Base-by-base conservation (phyloP, 2,797 vertebrate genomes). In the Macropodus opercularis region DNA sequence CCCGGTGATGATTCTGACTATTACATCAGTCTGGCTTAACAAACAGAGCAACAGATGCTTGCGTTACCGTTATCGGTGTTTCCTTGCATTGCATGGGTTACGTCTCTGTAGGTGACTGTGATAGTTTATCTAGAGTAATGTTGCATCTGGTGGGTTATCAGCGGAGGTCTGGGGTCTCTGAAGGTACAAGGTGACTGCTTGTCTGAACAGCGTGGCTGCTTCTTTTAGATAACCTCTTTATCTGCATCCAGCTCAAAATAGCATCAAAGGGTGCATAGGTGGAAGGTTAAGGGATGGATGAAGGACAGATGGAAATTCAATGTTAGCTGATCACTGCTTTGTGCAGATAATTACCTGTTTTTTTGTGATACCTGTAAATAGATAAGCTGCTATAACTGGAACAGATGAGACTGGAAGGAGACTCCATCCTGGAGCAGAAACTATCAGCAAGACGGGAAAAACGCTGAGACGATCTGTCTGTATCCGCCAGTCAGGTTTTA, bases 131-230 rank as follows among this genome's bases (percentile, higher is more conserved):
- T 86, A 40, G 49, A 58, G 53, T 3, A 41, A 2, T 35, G 63
- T 21, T 27, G 57, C 63, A 80, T 72, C 48, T 69, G 70, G 49
- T 47, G 26, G 61, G 63, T 87, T 91, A 91, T 92, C 89, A 84
- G 75, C 18, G 38, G 62, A 66, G 71, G 52, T 67, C 49, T 69
- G 56, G 67, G 60, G 44, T 63, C 65, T 80, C 46, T 63, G 24
- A 72, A 68, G 68, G 67, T 54, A 65, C 58, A 68, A 83, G 84
- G 74, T 87, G 86, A 77, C 85, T 64, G 59, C 53, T 41, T 69
- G 79, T 79, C 80, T 61, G 56, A 81, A 61, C 27, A 50, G 67
- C 34, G 53, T 19, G 21, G 41, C 85, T 89, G 77, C 47, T 46
- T 65, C 68, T 76, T 35, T 63, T 6, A 82, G 86, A 89, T 85